Base-by-base conservation (phyloP, 2,113 vertebrate species). In the Misgurnus anguillicaudatus region DNA sequence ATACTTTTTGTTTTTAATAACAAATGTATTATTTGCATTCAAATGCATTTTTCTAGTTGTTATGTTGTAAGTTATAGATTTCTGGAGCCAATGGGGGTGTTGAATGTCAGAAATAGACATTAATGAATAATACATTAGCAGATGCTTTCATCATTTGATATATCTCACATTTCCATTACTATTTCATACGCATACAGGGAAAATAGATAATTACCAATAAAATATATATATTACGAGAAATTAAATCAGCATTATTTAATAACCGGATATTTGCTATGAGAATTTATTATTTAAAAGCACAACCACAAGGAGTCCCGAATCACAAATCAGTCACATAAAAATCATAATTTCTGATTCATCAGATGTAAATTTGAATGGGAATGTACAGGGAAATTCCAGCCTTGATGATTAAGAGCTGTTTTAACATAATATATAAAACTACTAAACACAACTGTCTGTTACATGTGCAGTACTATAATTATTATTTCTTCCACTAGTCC, bases 101-200 rank as follows among this genome's bases (percentile, higher is more conserved):
- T 64, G 24, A 64, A 53, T 65, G 60, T 64, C 61, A 58, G 8
- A 76, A 80, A 66, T 57, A 80, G 60, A 57, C 60, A 73, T 65
- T 38, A 57, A 53, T 61, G 39, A 73, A 80, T 80, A 74, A 80
- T 74, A 38, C 13, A 74, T 80, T 39, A 80, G 78, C 47, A 41
- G 31, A 64, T 64, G 78, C 68, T 69, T 45, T 78, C 57, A 19
- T 78, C 76, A 39, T 63, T 17, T 51, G 39, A 2, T 36, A 48
- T 36, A 21, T 24, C 71, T 74, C 57, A 6, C 7, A 74, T 62
- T 62, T 10, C 57, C 72, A 74, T 74, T 74, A 36, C 14, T 62
- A 74, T 62, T 74, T 45, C 39, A 74, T 47, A 31, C 11, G 17
- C 17, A 57, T 19, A 6, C 38, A n/a, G 7, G 55, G 38, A 58